Evolutionary conservation across 2,797 vertebrate species (phyloP).

Genomic region (Myiothlypis chrysogaster): DNA sequence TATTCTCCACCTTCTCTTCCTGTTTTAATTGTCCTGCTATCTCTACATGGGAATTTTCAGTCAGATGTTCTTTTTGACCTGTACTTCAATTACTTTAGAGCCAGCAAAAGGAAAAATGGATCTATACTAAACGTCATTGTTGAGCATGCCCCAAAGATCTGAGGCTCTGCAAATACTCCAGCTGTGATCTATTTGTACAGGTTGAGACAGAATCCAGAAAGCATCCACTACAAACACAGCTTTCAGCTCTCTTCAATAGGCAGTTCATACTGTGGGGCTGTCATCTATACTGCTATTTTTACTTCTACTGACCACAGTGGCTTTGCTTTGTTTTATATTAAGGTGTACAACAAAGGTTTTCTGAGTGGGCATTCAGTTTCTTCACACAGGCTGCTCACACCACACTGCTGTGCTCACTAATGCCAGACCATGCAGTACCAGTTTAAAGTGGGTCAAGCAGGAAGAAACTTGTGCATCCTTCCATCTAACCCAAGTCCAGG

Average conservation of each 20-base stretch:
- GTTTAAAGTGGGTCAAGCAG: neutral
- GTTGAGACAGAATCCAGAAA: neutral
- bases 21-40: constrained; percentile 25
- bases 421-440: neutral
- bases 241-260: neutral
- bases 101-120: neutral
- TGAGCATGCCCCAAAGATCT: neutral
- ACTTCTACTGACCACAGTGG: neutral
- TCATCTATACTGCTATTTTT: neutral
- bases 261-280: neutral
- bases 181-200: constrained; percentile 20
- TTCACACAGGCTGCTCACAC: neutral
- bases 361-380: neutral
- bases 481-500: neutral
- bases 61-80: constrained; percentile 42
- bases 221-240: neutral
- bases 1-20: neutral
- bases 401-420: neutral
- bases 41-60: constrained; percentile 7
- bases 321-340: neutral
- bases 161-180: constrained; percentile 16
- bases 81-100: neutral
- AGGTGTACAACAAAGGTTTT: neutral
- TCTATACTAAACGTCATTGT: neutral
- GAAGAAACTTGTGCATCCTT: neutral